phyloP scores from a whole-genome alignment of 2,888 invertebrate genomes.

The Lasioglossum vierecki region DNA sequence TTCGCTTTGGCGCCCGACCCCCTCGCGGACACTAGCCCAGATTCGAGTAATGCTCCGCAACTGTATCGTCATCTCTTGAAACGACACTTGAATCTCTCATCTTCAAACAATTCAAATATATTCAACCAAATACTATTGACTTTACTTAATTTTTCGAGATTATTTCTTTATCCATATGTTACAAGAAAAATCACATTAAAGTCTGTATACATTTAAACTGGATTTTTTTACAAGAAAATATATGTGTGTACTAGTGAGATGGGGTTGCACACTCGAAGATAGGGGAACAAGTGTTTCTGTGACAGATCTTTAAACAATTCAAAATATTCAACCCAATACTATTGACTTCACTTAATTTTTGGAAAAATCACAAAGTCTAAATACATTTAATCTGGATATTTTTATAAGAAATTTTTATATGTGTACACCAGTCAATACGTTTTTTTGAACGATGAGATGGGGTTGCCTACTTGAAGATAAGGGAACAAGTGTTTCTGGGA shows the following conservation, averaged over 20 bases:
- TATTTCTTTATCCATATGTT: too few relatives aligned
- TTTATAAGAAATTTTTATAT: too few relatives aligned
- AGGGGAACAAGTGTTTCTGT: background rate
- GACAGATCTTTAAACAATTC: background rate
- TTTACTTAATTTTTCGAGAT: too few relatives aligned
- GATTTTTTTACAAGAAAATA: too few relatives aligned
- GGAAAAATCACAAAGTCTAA: too few relatives aligned
- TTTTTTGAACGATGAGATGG: background rate
- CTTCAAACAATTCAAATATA: background rate
- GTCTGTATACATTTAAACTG: too few relatives aligned
- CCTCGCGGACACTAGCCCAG: background rate
- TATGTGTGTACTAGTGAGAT: background rate
- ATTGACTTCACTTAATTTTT: too few relatives aligned
- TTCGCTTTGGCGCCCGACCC: background rate
- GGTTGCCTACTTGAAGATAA: background rate
- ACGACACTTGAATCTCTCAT: background rate
- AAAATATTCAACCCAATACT: background rate
- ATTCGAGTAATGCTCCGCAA: background rate
- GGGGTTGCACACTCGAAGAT: background rate
- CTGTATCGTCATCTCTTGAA: background rate
- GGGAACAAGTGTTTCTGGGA: background rate
- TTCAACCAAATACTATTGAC: background rate
- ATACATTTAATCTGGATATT: too few relatives aligned
- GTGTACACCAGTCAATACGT: too few relatives aligned
- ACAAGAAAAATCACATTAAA: too few relatives aligned